Conservation (phyloP, 2,888 invertebrate species). For the Dendrolimus pini region DNA sequence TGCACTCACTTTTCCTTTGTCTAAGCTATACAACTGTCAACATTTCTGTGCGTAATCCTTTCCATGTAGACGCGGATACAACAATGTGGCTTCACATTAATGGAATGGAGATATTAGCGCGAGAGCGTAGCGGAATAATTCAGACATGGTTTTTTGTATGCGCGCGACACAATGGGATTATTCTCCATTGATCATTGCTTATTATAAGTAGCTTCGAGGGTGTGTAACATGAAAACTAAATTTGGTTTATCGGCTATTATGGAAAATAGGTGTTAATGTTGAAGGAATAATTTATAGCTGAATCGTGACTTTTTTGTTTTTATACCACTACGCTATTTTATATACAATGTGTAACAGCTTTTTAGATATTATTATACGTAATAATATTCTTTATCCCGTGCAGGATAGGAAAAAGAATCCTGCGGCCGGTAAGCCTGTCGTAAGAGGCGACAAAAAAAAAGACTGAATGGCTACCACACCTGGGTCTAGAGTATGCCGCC, state of each 20-base stretch:
- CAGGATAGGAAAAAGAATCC: too few relatives aligned
- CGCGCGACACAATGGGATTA: slow-evolving; percentile 71
- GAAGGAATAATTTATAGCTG: slow-evolving; percentile 63
- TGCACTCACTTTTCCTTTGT: slow-evolving; percentile 57
- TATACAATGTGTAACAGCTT: too few relatives aligned
- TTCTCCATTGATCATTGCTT: slow-evolving; percentile 76
- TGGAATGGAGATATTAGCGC: slow-evolving; percentile 73
- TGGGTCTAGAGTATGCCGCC: too few relatives aligned
- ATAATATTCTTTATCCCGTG: too few relatives aligned
- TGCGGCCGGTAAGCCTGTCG: too few relatives aligned
- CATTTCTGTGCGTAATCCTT: slow-evolving; percentile 67
- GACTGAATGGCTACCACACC: too few relatives aligned
- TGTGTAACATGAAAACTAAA: slow-evolving; percentile 75
- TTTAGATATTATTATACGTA: too few relatives aligned
- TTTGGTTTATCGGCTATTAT: slow-evolving; percentile 77
- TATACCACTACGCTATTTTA: too few relatives aligned
- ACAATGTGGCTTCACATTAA: slow-evolving; percentile 57
- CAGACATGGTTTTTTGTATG: slow-evolving; percentile 72
- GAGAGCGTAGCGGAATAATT: slow-evolving; percentile 70
- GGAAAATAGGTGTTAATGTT: slow-evolving; percentile 75
- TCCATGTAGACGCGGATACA: slow-evolving; percentile 35
- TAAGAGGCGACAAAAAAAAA: too few relatives aligned
- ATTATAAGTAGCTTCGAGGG: slow-evolving; percentile 72
- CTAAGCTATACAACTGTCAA: slow-evolving; percentile 69
- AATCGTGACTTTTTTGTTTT: slow-evolving; percentile 66